Percentiles rank a stretch among this genome's conserved stretches.
Evolutionary conservation across 2,113 vertebrate species (phyloP).

Genomic region (Columba livia): DNA sequence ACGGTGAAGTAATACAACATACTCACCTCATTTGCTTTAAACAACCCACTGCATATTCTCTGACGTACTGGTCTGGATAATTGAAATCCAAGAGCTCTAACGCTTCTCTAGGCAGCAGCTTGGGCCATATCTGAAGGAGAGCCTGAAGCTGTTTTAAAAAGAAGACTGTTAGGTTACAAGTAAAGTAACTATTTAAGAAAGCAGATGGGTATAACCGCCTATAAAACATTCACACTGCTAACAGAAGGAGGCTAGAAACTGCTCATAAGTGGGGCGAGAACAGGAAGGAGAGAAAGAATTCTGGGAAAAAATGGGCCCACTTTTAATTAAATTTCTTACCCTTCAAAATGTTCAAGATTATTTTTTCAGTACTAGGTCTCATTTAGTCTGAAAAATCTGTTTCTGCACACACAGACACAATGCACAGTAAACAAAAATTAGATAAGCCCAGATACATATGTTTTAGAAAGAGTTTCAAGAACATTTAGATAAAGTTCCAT

Average conservation of each 20-base stretch:
- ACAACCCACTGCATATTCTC: slow-evolving; percentile 92
- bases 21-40: slow-evolving; percentile 92
- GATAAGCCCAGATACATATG: not conserved
- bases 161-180: not conserved
- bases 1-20: not conserved
- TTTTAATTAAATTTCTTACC: not conserved
- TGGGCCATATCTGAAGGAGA: slow-evolving; percentile 96
- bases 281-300: not conserved
- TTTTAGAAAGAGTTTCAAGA: not conserved
- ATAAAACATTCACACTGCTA: not conserved
- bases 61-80: slow-evolving; percentile 96
- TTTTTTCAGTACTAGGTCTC: not conserved
- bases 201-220: not conserved
- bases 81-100: slow-evolving; percentile 97
- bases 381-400: not conserved
- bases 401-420: not conserved
- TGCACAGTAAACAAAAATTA: not conserved
- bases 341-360: not conserved
- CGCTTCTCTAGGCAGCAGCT: slow-evolving; percentile 91
- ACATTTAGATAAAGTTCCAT: not conserved
- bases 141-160: slow-evolving; percentile 87
- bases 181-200: not conserved
- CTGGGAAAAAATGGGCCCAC: not conserved
- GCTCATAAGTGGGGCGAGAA: no score
- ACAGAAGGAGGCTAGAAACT: not conserved